A percentile compares a stretch with the other conserved stretches of the same genome.
Evolutionary conservation across 2,888 invertebrate species (phyloP).

Genomic region (Xestia sexstrigata): DNA sequence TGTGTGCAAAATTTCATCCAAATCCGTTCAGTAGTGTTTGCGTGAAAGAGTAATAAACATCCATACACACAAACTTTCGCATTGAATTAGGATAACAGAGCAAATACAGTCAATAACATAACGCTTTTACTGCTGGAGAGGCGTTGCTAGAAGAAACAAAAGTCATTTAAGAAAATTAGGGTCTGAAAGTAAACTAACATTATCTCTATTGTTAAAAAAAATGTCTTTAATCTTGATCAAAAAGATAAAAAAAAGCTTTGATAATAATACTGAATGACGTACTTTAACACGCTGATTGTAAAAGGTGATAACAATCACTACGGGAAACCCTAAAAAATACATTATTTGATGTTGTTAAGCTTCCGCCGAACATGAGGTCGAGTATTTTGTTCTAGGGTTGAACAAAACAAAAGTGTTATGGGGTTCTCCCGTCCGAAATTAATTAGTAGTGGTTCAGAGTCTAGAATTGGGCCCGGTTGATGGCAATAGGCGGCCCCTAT

Average conservation of each 20-base stretch:
- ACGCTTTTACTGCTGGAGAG: background rate
- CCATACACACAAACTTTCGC: no score
- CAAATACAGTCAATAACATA: background rate
- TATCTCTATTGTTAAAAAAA: conserved; percentile 21
- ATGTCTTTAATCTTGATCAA: conserved; percentile 1
- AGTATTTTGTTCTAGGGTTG: background rate
- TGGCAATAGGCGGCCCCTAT: background rate
- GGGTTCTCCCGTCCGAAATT: background rate
- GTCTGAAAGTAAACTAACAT: background rate
- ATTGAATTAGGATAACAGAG: background rate
- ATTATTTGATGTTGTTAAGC: background rate
- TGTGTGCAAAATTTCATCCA: no score
- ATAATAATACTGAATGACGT: conserved; percentile 6
- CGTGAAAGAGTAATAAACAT: no score
- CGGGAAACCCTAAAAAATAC: background rate
- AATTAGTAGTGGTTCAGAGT: background rate
- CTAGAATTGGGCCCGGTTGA: background rate
- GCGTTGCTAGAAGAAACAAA: background rate
- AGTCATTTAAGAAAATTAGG: background rate
- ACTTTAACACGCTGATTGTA: background rate
- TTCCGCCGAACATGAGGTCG: background rate
- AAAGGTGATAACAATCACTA: background rate
- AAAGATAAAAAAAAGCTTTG: conserved; percentile 4
- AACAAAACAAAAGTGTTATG: background rate
- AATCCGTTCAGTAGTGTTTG: no score